Base-by-base conservation (phyloP, 2,113 vertebrate species). In the Myrmecobius fasciatus region DNA sequence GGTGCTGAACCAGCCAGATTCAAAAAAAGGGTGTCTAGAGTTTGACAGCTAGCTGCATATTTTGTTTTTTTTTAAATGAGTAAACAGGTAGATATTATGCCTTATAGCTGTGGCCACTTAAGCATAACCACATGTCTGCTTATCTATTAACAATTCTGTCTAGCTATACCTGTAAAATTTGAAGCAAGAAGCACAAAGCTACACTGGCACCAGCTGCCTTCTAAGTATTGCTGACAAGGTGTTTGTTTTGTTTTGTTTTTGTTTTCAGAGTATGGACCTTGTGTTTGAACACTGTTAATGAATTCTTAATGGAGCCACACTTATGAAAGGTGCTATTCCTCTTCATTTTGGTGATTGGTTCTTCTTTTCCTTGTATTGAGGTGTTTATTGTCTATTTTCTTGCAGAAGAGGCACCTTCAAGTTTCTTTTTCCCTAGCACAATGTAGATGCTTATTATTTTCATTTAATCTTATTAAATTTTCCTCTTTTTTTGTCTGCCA, bases 171-270 rank as follows among this genome's bases (percentile, higher is more conserved):
- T 83, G 67, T 83, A 43, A 43, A 83, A 43, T 8, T 83, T 20
- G 6, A 43, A 83, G 17, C 20, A 83, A 83, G n/a, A 83, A 83
- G n/a, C 17, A 83, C 17, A 83, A 22, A 43, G 67, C 67, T 43
- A 8, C 24, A 6, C n/a, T 22, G n/a, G n/a, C 36, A 22, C 36
- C 20, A 22, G 36, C n/a, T 83, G 36, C 67, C 67, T 83, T 43
- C n/a, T 83, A n/a, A 83, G n/a, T n/a, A 83, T 83, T 83, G 67
- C 67, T 83, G 67, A 83, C n/a, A 83, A 83, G 67, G n/a, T 83
- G 67, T 83, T 83, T 83, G 67, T 83, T 83, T 83, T 83, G 36
- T 83, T 83, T 75, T 75, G 36, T 75, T 75, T 83, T 83, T 43
- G 36, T 83, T 83, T 43, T 83, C 67, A 43, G 17, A 83, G 67